Evolutionary conservation across 2,797 vertebrate genomes (phyloP).

Genomic region (Fringilla coelebs): DNA sequence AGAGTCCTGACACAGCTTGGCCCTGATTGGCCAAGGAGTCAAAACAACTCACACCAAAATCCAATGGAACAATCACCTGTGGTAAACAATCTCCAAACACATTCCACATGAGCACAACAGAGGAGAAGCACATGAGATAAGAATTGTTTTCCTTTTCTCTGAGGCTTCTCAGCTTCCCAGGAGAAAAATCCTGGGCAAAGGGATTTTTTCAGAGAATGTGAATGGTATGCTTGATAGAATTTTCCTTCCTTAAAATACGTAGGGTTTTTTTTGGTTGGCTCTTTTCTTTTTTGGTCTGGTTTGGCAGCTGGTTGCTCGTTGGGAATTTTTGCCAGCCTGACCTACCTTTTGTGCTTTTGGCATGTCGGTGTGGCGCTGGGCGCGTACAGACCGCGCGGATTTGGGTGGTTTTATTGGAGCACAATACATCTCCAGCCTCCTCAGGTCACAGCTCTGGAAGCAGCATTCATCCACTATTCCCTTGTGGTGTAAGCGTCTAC

Average conservation of each 20-base stretch:
- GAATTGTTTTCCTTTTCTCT: no score
- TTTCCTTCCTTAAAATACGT: not conserved
- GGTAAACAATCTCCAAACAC: not conserved
- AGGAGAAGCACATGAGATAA: not conserved
- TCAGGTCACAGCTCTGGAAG: slow-evolving; percentile 98
- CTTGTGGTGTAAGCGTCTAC: slow-evolving; percentile 86
- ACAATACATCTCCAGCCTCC: slow-evolving; percentile 97
- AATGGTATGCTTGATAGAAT: not conserved
- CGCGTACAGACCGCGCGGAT: slow-evolving; percentile 88
- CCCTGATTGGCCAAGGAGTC: not conserved
- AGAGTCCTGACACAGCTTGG: not conserved
- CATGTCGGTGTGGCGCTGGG: slow-evolving; percentile 94
- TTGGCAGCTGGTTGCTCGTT: not conserved
- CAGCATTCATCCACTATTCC: slow-evolving; percentile 99
- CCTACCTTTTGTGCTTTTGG: slow-evolving; percentile 91
- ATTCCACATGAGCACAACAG: not conserved
- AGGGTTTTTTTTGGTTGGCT: fast-evolving
- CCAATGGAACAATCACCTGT: not conserved
- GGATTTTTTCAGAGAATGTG: no score
- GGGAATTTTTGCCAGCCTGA: not conserved
- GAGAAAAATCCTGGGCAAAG: no score
- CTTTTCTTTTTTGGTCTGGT: no score
- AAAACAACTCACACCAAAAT: not conserved
- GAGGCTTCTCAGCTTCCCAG: no score
- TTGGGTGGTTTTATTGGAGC: slow-evolving; percentile 92